phyloP scores from a whole-genome alignment of 2,888 invertebrate species.

The Leucophora obtusa region DNA sequence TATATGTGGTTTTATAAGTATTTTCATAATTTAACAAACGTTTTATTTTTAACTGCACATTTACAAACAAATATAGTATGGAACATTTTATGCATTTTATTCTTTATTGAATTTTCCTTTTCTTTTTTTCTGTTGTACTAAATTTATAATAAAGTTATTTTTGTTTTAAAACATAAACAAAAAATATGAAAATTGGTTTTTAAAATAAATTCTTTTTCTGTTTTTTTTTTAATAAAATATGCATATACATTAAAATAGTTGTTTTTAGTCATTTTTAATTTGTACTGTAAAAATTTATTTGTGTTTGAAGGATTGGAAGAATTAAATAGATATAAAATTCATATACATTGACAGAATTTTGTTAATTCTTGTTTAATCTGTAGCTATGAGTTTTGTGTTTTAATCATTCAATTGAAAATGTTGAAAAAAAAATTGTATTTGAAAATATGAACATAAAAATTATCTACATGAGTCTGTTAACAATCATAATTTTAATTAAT shows the following conservation, averaged over 20 bases:
- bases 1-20: neutral
- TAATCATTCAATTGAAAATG: too few relatives aligned
- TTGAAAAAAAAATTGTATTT: neutral
- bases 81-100: constrained; percentile 9
- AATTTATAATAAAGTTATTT: constrained; percentile 9
- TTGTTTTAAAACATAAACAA: constrained; percentile 16
- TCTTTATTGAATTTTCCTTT: neutral
- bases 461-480: too few relatives aligned
- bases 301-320: neutral
- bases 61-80: constrained; percentile 39
- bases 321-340: too few relatives aligned
- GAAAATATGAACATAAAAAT: too few relatives aligned
- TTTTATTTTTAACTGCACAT: constrained; percentile 44
- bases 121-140: neutral
- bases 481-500: too few relatives aligned
- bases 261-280: constrained; percentile 24
- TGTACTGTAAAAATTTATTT: constrained; percentile 38
- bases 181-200: constrained; percentile 24
- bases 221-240: constrained; percentile 27
- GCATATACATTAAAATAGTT: neutral
- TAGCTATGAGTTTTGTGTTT: too few relatives aligned
- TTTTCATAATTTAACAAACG: constrained; percentile 27
- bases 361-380: too few relatives aligned
- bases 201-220: constrained; percentile 26
- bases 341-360: too few relatives aligned